Evolutionary conservation across 2,888 invertebrate species (phyloP).

Genomic region (Deroplatys truncata): DNA sequence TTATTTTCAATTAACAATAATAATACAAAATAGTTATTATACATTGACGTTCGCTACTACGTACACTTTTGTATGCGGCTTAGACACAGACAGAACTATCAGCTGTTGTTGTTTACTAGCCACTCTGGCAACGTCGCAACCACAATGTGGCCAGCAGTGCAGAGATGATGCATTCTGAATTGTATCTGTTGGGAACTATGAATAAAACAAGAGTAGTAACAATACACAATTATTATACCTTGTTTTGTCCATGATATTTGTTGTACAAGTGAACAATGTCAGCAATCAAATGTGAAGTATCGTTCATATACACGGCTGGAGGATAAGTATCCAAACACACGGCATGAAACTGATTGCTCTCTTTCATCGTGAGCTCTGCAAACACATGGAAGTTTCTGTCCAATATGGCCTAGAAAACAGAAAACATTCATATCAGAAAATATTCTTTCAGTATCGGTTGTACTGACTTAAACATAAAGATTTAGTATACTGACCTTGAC

Average conservation of each 20-base stretch:
- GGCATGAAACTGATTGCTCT: slow-evolving; percentile 97
- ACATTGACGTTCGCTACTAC: too few relatives aligned
- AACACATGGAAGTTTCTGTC: slow-evolving; percentile 74
- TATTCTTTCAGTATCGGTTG: background rate
- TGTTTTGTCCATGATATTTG: slow-evolving; percentile 55
- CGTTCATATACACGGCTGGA: slow-evolving; percentile 89
- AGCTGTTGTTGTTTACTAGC: too few relatives aligned
- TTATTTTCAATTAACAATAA: too few relatives aligned
- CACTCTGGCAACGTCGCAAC: too few relatives aligned
- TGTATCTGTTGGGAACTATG: too few relatives aligned
- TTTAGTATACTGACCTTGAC: slow-evolving; percentile 38
- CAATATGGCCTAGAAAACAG: slow-evolving; percentile 53
- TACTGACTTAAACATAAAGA: background rate
- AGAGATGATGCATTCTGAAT: too few relatives aligned
- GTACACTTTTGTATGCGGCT: too few relatives aligned
- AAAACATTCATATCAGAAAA: background rate
- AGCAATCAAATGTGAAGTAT: slow-evolving; percentile 75
- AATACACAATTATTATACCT: slow-evolving; percentile 45
- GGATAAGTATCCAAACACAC: slow-evolving; percentile 90
- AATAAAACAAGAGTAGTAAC: background rate
- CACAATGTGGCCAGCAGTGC: too few relatives aligned
- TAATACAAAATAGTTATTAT: too few relatives aligned
- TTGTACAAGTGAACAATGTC: slow-evolving; percentile 83
- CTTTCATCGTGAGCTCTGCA: slow-evolving; percentile 93
- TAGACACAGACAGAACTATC: too few relatives aligned